A percentile compares a stretch with the other conserved stretches of the same genome.
phyloP scores from a whole-genome alignment of 2,113 vertebrate genomes.

The Tachysurus vachellii region DNA sequence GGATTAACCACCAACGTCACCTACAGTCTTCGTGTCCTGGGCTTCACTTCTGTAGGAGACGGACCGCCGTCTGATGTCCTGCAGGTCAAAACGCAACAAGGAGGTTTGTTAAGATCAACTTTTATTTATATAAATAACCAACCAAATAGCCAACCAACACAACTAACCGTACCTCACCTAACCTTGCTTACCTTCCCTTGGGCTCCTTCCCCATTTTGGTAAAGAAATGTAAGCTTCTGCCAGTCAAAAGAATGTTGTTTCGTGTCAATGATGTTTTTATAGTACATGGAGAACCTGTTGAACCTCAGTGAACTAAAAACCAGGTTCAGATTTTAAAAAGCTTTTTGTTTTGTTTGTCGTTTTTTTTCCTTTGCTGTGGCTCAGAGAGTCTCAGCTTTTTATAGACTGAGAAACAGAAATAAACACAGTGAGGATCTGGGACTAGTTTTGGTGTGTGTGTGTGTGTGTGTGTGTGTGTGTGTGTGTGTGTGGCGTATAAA shows the following conservation, averaged over 20 bases:
- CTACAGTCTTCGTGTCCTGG: conserved; percentile 89
- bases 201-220: no score
- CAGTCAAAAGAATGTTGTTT: not conserved
- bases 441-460: not conserved
- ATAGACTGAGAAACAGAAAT: not conserved
- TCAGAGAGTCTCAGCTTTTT: not conserved
- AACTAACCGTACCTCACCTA: not conserved
- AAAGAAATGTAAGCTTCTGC: not conserved
- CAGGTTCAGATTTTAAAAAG: not conserved
- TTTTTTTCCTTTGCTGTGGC: not conserved
- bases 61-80: conserved; percentile 90
- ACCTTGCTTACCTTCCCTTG: not conserved
- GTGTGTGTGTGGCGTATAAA: not conserved
- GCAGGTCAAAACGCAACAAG: conserved; percentile 93
- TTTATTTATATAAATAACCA: not conserved
- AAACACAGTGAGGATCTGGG: not conserved
- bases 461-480: conserved; percentile 2
- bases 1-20: conserved; percentile 85
- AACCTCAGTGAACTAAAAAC: not conserved
- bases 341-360: not conserved
- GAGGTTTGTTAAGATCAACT: conserved; percentile 77
- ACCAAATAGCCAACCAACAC: not conserved
- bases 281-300: not conserved
- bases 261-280: not conserved
- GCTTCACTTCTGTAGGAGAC: conserved; percentile 91